These are phyloP conservation scores for Tolmerus cingulatus DNA, from an alignment of 2,888 invertebrate species.

Conservation along the genomic window DNA sequence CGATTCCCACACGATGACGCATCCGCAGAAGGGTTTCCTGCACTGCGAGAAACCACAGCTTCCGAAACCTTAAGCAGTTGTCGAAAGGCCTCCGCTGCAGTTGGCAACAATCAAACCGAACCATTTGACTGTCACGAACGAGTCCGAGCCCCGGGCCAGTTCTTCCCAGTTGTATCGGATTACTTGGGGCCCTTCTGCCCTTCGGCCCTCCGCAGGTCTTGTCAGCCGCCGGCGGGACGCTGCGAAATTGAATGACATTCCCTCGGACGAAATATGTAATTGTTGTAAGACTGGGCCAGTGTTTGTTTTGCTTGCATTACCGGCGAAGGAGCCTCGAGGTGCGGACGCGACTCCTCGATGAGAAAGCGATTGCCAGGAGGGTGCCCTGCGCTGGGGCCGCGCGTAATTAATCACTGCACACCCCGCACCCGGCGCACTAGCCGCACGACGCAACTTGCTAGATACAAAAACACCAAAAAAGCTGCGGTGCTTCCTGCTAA, in stretches of 20 bases:
- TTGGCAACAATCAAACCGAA: slow-evolving; percentile 37
- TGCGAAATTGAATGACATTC: slow-evolving; percentile 18
- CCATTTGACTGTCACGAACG: slow-evolving; percentile 28
- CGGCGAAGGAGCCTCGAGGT: background rate
- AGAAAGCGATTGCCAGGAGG: background rate
- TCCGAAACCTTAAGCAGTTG: slow-evolving; percentile 39
- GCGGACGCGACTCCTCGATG: background rate
- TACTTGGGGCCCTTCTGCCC: slow-evolving; percentile 52
- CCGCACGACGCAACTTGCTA: background rate
- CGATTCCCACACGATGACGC: slow-evolving; percentile 26
- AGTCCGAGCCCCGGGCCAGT: slow-evolving; percentile 42
- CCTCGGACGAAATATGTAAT: background rate
- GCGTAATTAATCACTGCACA: background rate
- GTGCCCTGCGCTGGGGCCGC: background rate
- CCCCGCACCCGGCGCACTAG: background rate
- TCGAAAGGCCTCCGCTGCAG: background rate
- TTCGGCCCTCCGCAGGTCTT: background rate
- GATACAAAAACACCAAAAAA: background rate
- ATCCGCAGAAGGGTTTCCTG: slow-evolving; percentile 27
- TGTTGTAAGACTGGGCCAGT: slow-evolving; percentile 15
- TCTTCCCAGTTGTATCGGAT: slow-evolving; percentile 55
- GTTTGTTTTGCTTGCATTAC: slow-evolving; percentile 38
- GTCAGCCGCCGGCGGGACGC: background rate
- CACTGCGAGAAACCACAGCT: slow-evolving; percentile 22
- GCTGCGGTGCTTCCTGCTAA: background rate